phyloP scores from a whole-genome alignment of 2,113 vertebrate species.

The Lophotis ruficrista region DNA sequence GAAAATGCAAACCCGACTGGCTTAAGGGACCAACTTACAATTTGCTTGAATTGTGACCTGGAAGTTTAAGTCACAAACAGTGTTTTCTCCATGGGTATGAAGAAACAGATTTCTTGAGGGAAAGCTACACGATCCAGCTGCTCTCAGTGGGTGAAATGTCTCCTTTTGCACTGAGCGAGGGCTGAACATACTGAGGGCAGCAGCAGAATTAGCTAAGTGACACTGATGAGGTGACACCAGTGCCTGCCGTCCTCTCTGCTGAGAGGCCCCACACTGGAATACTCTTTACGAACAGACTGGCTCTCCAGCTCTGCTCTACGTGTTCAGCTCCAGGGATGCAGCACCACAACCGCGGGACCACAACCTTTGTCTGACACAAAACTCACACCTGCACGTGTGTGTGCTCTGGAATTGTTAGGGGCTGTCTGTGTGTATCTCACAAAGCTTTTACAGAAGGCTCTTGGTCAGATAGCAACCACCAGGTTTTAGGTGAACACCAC shows the following conservation, averaged over 20 bases:
- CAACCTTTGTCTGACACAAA: not conserved
- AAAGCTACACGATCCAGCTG: not conserved
- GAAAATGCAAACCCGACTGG: not conserved
- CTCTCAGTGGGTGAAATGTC: not conserved
- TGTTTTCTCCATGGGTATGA: not conserved
- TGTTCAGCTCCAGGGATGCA: rapidly evolving
- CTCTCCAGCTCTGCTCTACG: not conserved
- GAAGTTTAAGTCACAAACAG: not conserved
- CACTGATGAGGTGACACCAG: not conserved
- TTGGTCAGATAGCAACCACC: not conserved
- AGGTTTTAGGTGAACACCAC: not conserved
- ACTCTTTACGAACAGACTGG: no score
- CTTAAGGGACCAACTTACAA: not conserved
- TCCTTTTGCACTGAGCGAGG: not conserved
- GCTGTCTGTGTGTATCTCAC: not conserved
- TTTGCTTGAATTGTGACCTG: not conserved
- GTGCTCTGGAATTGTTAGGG: not conserved
- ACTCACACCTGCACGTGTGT: not conserved
- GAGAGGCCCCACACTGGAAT: not conserved
- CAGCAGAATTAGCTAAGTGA: not conserved
- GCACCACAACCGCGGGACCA: not conserved
- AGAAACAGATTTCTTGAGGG: not conserved
- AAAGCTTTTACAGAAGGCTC: not conserved
- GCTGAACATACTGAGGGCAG: not conserved
- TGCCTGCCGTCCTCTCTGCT: not conserved